phyloP scores from a whole-genome alignment of 1,140 invertebrate species.

The Polyergus mexicanus region DNA sequence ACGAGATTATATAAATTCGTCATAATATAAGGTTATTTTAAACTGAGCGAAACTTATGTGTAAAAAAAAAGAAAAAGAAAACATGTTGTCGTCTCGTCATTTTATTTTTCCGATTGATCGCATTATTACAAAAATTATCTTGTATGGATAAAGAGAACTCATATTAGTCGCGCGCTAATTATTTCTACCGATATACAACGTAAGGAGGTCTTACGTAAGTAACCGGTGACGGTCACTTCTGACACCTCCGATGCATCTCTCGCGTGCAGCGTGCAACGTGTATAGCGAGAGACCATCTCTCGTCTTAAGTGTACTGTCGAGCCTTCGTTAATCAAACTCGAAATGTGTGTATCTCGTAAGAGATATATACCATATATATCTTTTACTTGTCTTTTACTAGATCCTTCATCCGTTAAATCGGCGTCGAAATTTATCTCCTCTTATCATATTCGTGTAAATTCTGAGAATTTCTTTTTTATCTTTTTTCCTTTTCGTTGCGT shows the following conservation, averaged over 20 bases:
- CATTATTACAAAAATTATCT: not conserved
- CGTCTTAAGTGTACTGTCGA: constrained; percentile 2
- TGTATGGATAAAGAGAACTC: not conserved
- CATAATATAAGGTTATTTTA: not conserved
- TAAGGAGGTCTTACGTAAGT: constrained; percentile 48
- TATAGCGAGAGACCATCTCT: not conserved
- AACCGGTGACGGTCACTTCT: constrained; percentile 55
- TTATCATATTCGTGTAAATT: not conserved
- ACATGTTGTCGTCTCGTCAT: not conserved
- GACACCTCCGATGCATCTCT: constrained; percentile 40
- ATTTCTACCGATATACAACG: constrained; percentile 17
- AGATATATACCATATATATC: no score
- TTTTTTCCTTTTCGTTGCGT: no score
- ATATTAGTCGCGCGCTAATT: constrained; percentile 37
- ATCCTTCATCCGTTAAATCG: constrained; percentile 8
- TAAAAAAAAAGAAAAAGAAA: not conserved
- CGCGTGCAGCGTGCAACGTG: not conserved
- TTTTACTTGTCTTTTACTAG: not conserved
- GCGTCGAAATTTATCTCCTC: not conserved
- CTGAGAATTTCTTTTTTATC: not conserved
- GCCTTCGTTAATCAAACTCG: constrained; percentile 31
- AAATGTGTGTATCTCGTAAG: not conserved
- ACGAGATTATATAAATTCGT: not conserved
- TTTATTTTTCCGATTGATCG: constrained; percentile 39
- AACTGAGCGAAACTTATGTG: not conserved